A percentile compares a stretch with the other conserved stretches of the same genome.
Evolutionary conservation across 1,140 invertebrate species (phyloP).

Genomic region (Vanessa tameamea): DNA sequence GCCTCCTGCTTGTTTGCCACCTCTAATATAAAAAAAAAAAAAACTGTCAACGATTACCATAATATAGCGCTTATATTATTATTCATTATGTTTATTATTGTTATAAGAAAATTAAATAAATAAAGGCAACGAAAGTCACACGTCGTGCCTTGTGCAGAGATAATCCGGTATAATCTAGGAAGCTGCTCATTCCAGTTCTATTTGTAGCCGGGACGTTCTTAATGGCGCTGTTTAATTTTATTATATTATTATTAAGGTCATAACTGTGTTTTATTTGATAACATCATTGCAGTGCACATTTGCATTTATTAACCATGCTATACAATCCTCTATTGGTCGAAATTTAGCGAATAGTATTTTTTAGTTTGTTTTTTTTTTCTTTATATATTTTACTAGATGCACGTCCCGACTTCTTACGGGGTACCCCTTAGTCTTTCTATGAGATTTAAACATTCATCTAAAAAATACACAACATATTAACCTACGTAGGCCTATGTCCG

Average conservation of each 20-base stretch:
- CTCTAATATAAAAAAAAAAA: too few relatives aligned
- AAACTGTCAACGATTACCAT: too few relatives aligned
- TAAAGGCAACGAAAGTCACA: background rate
- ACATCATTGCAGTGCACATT: constrained; percentile 23
- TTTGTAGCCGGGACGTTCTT: constrained; percentile 32
- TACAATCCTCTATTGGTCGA: background rate
- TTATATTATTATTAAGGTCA: constrained; percentile 45
- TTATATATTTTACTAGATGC: too few relatives aligned
- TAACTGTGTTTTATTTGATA: constrained; percentile 43
- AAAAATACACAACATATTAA: too few relatives aligned
- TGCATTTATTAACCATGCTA: constrained; percentile 20
- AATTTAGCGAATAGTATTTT: background rate
- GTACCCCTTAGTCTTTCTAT: too few relatives aligned
- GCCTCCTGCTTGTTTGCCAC: too few relatives aligned
- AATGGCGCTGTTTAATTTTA: constrained; percentile 46
- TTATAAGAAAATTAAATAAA: background rate
- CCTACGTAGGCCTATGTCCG: too few relatives aligned
- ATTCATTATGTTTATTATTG: too few relatives aligned
- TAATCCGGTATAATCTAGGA: constrained; percentile 20
- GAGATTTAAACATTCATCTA: too few relatives aligned
- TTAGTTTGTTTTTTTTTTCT: background rate
- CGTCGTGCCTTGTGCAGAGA: background rate
- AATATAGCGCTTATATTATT: too few relatives aligned
- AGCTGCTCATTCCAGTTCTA: constrained; percentile 32
- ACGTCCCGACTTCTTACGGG: too few relatives aligned